A percentile compares a stretch with the other conserved stretches of the same genome.
These are phyloP conservation scores for Sarcophaga peregrina DNA, from an alignment of 1,140 invertebrate genomes.

Conservation along the genomic window DNA sequence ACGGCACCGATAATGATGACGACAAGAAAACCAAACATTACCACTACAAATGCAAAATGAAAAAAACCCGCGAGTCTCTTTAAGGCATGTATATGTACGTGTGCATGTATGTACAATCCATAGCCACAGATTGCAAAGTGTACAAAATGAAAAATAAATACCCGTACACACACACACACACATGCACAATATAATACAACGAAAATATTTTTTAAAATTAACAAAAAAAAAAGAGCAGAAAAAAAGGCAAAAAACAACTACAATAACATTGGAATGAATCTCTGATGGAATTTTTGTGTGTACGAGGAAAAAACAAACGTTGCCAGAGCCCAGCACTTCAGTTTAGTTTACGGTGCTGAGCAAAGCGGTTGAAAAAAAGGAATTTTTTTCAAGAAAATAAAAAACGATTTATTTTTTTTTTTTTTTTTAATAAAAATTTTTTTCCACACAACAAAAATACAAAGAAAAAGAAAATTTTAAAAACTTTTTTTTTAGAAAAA, in stretches of 20 bases:
- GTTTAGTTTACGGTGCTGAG: slow-evolving; percentile 59
- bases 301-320: slow-evolving; percentile 42
- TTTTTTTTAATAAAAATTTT: slow-evolving; percentile 28
- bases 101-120: background rate
- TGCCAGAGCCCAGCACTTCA: slow-evolving; percentile 44
- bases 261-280: slow-evolving; percentile 34
- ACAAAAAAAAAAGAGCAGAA: slow-evolving; percentile 16
- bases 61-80: slow-evolving; percentile 27
- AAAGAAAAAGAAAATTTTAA: background rate
- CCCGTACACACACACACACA: background rate
- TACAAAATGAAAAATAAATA: slow-evolving; percentile 38
- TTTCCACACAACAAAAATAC: slow-evolving; percentile 5
- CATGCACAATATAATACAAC: background rate
- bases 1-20: background rate
- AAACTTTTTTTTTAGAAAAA: background rate
- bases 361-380: slow-evolving; percentile 53
- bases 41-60: background rate
- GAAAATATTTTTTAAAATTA: slow-evolving; percentile 5
- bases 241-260: background rate
- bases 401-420: background rate
- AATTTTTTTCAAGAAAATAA: background rate
- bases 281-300: slow-evolving; percentile 42
- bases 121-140: slow-evolving; percentile 36
- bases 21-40: slow-evolving; percentile 16
- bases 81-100: slow-evolving; percentile 4